Percentiles rank a stretch among this genome's conserved stretches.
Evolutionary conservation across 1,140 invertebrate species (phyloP).

Genomic region (Schlechtendalia chinensis): DNA sequence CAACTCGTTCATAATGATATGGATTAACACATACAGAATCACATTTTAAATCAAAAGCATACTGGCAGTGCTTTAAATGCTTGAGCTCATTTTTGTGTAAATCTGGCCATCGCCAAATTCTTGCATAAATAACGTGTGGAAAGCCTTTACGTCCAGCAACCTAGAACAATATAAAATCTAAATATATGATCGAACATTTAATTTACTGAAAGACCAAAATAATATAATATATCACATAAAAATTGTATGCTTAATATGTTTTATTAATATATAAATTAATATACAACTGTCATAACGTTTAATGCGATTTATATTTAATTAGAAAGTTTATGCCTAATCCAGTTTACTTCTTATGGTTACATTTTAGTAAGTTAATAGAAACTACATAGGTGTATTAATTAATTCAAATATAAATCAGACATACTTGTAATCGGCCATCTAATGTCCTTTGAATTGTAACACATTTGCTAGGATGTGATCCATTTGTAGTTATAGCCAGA

Average conservation of each 20-base stretch:
- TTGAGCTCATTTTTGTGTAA: slow-evolving; percentile 99
- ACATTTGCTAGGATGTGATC: slow-evolving; percentile 95
- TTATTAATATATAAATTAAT: no score
- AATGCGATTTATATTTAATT: no score
- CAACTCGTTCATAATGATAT: slow-evolving; percentile 98
- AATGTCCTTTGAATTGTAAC: slow-evolving; percentile 98
- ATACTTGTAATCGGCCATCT: slow-evolving; percentile 91
- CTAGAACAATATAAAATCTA: slow-evolving; percentile 57
- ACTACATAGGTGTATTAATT: no score
- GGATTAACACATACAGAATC: slow-evolving; percentile 99
- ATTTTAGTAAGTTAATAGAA: no score
- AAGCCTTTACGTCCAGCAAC: slow-evolving; percentile 98
- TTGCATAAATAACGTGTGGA: slow-evolving; percentile 98
- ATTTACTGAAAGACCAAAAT: no score
- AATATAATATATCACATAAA: no score
- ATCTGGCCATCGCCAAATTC: slow-evolving; percentile 99
- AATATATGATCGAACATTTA: neutral
- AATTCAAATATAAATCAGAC: slow-evolving; percentile 5
- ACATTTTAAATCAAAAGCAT: slow-evolving; percentile 88
- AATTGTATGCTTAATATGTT: no score
- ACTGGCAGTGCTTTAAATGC: slow-evolving; percentile 94
- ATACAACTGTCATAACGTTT: no score
- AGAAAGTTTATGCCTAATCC: no score
- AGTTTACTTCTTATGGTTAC: no score
- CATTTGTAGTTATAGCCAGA: slow-evolving; percentile 95